Conservation (phyloP, 2,797 vertebrate species). For the Cetoscarus ocellatus region DNA sequence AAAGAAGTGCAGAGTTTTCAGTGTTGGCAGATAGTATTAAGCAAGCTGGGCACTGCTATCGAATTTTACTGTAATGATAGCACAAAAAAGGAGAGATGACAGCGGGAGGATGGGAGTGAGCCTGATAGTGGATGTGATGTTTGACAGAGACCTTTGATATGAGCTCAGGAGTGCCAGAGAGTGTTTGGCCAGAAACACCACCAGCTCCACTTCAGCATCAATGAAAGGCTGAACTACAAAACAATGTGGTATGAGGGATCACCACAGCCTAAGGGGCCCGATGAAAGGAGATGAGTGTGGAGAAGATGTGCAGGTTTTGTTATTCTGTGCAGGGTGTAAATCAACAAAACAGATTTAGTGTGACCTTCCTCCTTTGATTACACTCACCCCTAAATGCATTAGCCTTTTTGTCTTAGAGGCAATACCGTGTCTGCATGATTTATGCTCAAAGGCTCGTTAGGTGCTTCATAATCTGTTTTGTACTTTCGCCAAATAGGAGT, state of each 20-base stretch:
- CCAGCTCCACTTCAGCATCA: conserved; percentile 35
- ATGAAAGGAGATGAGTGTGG: conserved; percentile 13
- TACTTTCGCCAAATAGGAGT: background rate
- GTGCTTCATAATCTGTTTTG: background rate
- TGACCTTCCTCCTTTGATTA: background rate
- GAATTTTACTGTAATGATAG: conserved; percentile 52
- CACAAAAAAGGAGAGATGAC: conserved; percentile 55
- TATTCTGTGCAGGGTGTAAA: background rate
- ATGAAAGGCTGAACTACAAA: background rate
- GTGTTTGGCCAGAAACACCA: conserved; percentile 29
- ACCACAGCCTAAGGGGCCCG: conserved; percentile 15
- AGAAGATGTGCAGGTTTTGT: conserved; percentile 5
- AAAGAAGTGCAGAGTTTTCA: conserved; percentile 64
- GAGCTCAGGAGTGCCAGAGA: conserved; percentile 34
- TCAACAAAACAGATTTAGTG: background rate
- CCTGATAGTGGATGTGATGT: conserved; percentile 45
- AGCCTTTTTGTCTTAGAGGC: background rate
- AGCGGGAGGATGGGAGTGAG: conserved; percentile 34
- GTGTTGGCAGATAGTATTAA: conserved; percentile 69
- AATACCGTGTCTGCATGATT: background rate
- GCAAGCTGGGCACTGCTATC: conserved; percentile 45
- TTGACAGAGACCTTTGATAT: conserved; percentile 52
- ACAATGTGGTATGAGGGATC: conserved; percentile 3
- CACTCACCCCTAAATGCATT: background rate
- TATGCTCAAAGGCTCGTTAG: background rate